These are phyloP conservation scores for Lycaena phlaeas DNA, from an alignment of 2,888 invertebrate genomes.

Conservation along the genomic window DNA sequence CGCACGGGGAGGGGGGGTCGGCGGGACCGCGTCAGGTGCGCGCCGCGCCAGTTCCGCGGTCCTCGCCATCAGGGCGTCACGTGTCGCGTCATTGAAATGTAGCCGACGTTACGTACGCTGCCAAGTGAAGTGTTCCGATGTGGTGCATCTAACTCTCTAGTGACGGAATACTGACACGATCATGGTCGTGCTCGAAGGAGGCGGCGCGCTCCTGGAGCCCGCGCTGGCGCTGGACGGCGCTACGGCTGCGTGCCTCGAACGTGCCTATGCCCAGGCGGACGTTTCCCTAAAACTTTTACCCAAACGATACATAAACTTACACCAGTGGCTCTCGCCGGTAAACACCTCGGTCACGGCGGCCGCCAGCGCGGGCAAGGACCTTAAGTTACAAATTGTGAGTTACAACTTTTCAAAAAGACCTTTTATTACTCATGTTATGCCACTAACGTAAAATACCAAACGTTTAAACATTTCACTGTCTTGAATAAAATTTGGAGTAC, in stretches of 20 bases:
- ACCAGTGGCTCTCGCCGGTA: constrained; percentile 90
- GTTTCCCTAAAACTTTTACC: constrained; percentile 91
- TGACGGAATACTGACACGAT: constrained; percentile 18
- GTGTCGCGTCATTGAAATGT: constrained; percentile 26
- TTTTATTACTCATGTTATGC: not conserved
- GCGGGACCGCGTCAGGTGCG: constrained; percentile 37
- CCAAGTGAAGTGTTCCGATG: constrained; percentile 35
- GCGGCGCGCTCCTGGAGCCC: constrained; percentile 64
- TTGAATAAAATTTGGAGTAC: not conserved
- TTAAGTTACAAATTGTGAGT: constrained; percentile 84
- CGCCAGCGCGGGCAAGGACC: constrained; percentile 79
- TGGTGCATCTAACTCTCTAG: constrained; percentile 32
- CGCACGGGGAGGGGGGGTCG: constrained; percentile 34
- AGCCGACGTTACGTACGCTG: too few relatives aligned
- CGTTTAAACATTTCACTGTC: not conserved
- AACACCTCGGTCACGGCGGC: constrained; percentile 68
- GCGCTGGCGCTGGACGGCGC: constrained; percentile 83
- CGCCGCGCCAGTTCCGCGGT: constrained; percentile 59
- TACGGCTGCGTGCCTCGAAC: constrained; percentile 80
- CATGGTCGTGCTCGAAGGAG: constrained; percentile 71
- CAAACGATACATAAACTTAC: constrained; percentile 91
- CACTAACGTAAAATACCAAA: not conserved
- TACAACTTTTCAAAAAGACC: not conserved
- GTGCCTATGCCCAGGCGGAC: constrained; percentile 85
- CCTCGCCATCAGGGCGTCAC: constrained; percentile 49